Evolutionary conservation across 2,797 vertebrate genomes (phyloP).

Genomic region (Mastacembelus armatus): DNA sequence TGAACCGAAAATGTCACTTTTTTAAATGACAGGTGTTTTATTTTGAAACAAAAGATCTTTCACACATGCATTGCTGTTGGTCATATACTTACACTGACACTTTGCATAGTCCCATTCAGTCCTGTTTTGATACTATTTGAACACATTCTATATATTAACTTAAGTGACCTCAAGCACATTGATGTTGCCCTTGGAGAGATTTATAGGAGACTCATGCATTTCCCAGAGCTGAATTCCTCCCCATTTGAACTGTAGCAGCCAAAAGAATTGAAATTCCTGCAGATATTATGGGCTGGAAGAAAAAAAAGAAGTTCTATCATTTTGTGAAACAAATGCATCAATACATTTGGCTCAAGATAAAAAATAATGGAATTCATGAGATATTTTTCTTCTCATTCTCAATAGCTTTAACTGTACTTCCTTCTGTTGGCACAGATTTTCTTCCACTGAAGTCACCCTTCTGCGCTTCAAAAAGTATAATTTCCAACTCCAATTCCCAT

Average conservation of each 20-base stretch:
- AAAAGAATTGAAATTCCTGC: slow-evolving; percentile 37
- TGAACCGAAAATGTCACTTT: too few relatives aligned
- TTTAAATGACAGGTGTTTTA: slow-evolving; percentile 29
- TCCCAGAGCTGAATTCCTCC: slow-evolving; percentile 30
- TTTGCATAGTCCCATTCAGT: slow-evolving; percentile 6
- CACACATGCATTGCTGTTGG: slow-evolving; percentile 12
- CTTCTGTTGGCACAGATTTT: slow-evolving; percentile 13
- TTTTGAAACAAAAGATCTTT: slow-evolving; percentile 28
- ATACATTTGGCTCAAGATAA: slow-evolving; percentile 42
- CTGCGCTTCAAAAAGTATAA: slow-evolving; percentile 21
- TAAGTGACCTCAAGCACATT: slow-evolving; percentile 57
- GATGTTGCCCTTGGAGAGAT: slow-evolving; percentile 63
- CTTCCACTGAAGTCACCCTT: slow-evolving; percentile 20
- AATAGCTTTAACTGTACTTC: slow-evolving; percentile 8
- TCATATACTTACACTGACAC: slow-evolving; percentile 18
- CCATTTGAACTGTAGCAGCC: slow-evolving; percentile 16
- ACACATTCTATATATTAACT: slow-evolving; percentile 62
- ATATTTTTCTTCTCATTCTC: slow-evolving; percentile 34
- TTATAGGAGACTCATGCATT: slow-evolving; percentile 32
- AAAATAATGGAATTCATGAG: slow-evolving; percentile 63
- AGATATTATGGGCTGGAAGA: slow-evolving; percentile 31
- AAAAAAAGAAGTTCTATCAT: slow-evolving; percentile 26
- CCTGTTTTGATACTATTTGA: slow-evolving; percentile 11
- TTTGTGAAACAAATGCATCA: slow-evolving; percentile 30
- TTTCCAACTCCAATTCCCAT: slow-evolving; percentile 1